These are phyloP conservation scores for Macrotis lagotis DNA, from an alignment of 2,113 vertebrate species.

Conservation along the genomic window DNA sequence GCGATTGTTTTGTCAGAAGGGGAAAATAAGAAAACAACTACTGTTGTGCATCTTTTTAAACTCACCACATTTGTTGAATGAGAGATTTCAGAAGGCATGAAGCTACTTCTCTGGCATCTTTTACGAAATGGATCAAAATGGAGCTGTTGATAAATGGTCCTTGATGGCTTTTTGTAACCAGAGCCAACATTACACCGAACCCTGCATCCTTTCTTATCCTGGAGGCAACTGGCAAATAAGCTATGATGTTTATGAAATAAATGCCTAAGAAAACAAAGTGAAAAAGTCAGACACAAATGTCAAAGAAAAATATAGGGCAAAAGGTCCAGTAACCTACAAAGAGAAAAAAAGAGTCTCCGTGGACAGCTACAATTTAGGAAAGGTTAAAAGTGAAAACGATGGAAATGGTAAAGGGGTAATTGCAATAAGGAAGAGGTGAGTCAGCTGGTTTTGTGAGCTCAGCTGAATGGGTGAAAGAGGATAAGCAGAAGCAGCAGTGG, in stretches of 20 bases:
- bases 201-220: not conserved
- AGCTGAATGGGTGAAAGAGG: not conserved
- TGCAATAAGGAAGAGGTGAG: not conserved
- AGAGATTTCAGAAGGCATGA: not conserved
- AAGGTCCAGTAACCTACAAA: not conserved
- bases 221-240: not conserved
- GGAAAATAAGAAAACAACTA: not conserved
- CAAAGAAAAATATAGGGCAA: not conserved
- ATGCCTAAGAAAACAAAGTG: not conserved
- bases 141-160: not conserved
- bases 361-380: not conserved
- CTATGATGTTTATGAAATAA: not conserved
- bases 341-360: not conserved
- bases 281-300: not conserved
- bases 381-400: not conserved
- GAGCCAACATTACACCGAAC: not conserved
- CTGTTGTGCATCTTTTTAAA: not conserved
- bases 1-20: not conserved
- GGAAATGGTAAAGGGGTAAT: not conserved
- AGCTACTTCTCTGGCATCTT: not conserved
- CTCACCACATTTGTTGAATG: not conserved
- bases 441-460: not conserved
- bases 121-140: not conserved
- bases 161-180: not conserved
- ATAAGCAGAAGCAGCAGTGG: not conserved